Conservation (phyloP, 2,888 invertebrate genomes). For the Nebria brevicollis region DNA sequence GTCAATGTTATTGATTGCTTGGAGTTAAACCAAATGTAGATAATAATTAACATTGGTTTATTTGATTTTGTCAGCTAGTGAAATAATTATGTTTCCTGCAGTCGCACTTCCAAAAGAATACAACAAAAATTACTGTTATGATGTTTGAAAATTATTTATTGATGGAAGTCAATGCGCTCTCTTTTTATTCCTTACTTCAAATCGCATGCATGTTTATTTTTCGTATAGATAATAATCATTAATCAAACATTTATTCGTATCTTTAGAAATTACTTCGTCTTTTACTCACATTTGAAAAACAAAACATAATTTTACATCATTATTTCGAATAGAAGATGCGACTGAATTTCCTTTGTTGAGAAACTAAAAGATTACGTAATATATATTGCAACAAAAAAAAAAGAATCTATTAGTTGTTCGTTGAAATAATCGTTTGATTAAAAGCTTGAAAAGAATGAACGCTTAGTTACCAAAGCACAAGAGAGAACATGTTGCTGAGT, state of each 20-base stretch:
- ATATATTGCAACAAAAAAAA: neutral
- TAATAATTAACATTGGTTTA: conserved; percentile 1
- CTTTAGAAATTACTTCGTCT: too few relatives aligned
- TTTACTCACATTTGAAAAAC: too few relatives aligned
- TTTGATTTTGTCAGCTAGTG: neutral
- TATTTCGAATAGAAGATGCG: too few relatives aligned
- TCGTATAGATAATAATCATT: neutral
- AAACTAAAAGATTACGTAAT: too few relatives aligned
- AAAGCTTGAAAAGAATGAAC: neutral
- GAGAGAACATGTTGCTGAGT: neutral
- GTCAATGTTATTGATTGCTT: neutral
- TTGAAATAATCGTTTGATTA: neutral
- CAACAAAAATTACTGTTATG: neutral
- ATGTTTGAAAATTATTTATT: neutral
- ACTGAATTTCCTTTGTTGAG: too few relatives aligned
- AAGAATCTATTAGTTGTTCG: neutral
- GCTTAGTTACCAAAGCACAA: neutral
- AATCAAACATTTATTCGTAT: neutral
- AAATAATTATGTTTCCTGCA: neutral
- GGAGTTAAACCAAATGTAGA: neutral
- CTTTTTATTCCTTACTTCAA: neutral
- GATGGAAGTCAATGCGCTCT: neutral
- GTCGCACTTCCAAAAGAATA: neutral
- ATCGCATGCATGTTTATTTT: neutral
- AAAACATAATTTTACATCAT: too few relatives aligned